A percentile compares a stretch with the other conserved stretches of the same genome.
These are phyloP conservation scores for Coregonus clupeaformis DNA, from an alignment of 2,113 vertebrate species.

Conservation along the genomic window DNA sequence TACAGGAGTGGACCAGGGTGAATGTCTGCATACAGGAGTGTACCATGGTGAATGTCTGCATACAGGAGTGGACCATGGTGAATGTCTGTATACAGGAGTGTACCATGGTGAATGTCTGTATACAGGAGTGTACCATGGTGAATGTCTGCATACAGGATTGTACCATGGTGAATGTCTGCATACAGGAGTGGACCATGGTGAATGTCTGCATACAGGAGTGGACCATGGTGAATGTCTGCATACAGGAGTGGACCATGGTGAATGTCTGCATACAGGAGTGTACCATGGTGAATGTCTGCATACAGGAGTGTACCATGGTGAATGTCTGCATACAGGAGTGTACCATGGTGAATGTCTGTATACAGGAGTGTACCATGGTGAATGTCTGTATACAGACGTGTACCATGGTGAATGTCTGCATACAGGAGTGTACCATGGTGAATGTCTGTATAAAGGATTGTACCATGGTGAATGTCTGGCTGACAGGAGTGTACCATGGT, in stretches of 20 bases:
- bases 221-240: constrained; percentile 51
- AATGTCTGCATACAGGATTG: too few relatives aligned
- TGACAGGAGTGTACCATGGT: constrained; percentile 47
- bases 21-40: too few relatives aligned
- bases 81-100: too few relatives aligned
- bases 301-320: constrained; percentile 45
- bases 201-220: too few relatives aligned
- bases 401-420: constrained; percentile 54
- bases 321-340: too few relatives aligned
- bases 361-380: constrained; percentile 45
- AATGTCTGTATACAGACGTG: constrained; percentile 47
- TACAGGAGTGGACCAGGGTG: constrained; percentile 43
- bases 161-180: constrained; percentile 52
- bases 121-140: constrained; percentile 45
- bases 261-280: too few relatives aligned
- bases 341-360: constrained; percentile 52
- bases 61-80: constrained; percentile 44
- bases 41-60: constrained; percentile 52
- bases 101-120: constrained; percentile 52
- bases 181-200: constrained; percentile 44
- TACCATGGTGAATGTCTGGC: constrained; percentile 50
- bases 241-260: constrained; percentile 44
- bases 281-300: constrained; percentile 52
- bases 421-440: constrained; percentile 45
- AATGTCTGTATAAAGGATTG: too few relatives aligned